Conservation (phyloP, 2,797 vertebrate genomes). For the Acanthurus leucopareius region DNA sequence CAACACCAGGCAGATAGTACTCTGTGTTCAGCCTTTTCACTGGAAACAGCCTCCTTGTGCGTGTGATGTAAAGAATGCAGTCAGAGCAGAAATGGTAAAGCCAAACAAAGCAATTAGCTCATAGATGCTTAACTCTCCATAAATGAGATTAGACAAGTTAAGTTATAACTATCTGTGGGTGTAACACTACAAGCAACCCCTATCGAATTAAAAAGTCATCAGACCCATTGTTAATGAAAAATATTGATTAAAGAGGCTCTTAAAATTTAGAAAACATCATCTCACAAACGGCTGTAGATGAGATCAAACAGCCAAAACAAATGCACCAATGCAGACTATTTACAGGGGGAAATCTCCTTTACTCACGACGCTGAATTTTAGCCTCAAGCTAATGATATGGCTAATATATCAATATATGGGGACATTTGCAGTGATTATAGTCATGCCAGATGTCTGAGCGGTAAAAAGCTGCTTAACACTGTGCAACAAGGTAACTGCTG, state of each 20-base stretch:
- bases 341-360: not conserved
- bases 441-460: too few relatives aligned
- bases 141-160: not conserved
- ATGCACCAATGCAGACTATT: not conserved
- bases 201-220: not conserved
- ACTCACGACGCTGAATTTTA: not conserved
- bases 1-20: not conserved
- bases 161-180: not conserved
- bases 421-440: not conserved
- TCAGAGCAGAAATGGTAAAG: too few relatives aligned
- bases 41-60: not conserved
- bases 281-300: not conserved
- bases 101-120: not conserved
- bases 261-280: not conserved
- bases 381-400: constrained; percentile 3
- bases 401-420: constrained; percentile 2
- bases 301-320: too few relatives aligned
- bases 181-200: not conserved
- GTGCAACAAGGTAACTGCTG: not conserved
- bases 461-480: not conserved
- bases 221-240: not conserved
- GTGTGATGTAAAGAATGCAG: not conserved
- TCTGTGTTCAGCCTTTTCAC: not conserved
- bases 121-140: accelerated
- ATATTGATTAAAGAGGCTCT: not conserved